Conservation (phyloP, 2,113 vertebrate genomes). For the Mesitornis unicolor region DNA sequence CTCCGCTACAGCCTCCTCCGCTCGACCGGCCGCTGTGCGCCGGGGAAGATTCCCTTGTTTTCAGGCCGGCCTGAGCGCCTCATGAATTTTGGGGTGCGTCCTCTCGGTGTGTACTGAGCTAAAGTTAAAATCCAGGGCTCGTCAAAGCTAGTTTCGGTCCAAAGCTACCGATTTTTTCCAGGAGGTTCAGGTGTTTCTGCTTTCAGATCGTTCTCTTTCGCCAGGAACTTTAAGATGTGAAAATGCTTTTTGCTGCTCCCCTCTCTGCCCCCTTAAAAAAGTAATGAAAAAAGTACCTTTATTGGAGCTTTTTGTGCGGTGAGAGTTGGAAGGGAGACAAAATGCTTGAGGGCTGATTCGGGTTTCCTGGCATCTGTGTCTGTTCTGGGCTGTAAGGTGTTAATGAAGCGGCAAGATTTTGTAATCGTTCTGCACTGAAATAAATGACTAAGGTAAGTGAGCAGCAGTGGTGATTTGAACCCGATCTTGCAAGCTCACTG, state of each 20-base stretch:
- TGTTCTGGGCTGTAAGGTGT: background rate
- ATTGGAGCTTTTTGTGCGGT: background rate
- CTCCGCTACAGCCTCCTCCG: too few species aligned
- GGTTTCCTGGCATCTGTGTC: rapidly evolving
- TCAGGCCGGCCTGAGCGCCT: background rate
- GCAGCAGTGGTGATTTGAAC: background rate
- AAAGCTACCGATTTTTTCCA: rapidly evolving
- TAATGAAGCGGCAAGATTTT: background rate
- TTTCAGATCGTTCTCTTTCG: rapidly evolving
- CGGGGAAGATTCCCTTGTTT: too few species aligned
- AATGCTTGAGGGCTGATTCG: rapidly evolving
- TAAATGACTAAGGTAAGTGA: background rate
- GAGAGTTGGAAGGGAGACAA: rapidly evolving
- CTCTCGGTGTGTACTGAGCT: rapidly evolving
- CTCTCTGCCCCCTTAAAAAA: rapidly evolving
- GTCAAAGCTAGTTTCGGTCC: rapidly evolving
- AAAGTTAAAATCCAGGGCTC: background rate
- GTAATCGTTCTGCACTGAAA: background rate
- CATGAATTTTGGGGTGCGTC: rapidly evolving
- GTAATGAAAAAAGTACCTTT: background rate
- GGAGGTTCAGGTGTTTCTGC: background rate
- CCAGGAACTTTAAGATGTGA: rapidly evolving
- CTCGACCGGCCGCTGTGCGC: too few species aligned
- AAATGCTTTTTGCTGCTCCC: too few species aligned
- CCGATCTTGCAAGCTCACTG: background rate